Conservation (phyloP, 2,888 invertebrate genomes). For the Pandemis corylana region DNA sequence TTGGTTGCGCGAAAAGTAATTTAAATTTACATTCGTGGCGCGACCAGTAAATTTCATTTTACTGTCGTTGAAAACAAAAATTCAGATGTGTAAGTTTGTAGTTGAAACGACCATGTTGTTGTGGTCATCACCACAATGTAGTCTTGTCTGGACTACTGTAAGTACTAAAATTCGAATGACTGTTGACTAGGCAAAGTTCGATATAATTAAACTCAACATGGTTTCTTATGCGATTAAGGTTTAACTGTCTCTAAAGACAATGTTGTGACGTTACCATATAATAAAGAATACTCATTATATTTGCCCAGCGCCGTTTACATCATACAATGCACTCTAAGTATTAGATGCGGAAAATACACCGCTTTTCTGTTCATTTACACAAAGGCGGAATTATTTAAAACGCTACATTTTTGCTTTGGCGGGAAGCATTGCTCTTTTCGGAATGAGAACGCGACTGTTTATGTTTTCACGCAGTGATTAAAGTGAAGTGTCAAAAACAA, state of each 20-base stretch:
- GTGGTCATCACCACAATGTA: not conserved
- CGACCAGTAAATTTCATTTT: constrained; percentile 33
- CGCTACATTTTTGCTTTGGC: constrained; percentile 59
- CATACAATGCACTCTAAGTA: constrained; percentile 14
- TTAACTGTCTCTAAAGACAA: too few species aligned
- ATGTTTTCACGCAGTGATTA: constrained; percentile 81
- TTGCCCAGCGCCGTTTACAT: not conserved
- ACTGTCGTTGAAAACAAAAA: constrained; percentile 31
- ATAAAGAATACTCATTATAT: not conserved
- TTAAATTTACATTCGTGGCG: constrained; percentile 35
- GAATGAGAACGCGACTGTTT: constrained; percentile 78
- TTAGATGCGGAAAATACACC: constrained; percentile 26
- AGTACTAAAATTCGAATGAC: too few species aligned
- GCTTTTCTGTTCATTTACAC: constrained; percentile 50
- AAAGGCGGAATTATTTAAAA: constrained; percentile 59
- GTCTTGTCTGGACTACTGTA: not conserved
- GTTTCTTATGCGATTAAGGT: too few species aligned
- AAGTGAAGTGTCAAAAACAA: constrained; percentile 84
- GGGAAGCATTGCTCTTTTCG: constrained; percentile 74
- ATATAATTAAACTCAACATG: too few species aligned
- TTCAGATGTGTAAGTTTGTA: not conserved
- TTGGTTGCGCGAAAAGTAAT: constrained; percentile 48
- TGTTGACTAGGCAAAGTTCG: too few species aligned
- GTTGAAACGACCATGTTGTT: constrained; percentile 1
- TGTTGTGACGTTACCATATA: too few species aligned